Evolutionary conservation across 2,113 vertebrate species (phyloP).

Genomic region (Urocitellus parryii): DNA sequence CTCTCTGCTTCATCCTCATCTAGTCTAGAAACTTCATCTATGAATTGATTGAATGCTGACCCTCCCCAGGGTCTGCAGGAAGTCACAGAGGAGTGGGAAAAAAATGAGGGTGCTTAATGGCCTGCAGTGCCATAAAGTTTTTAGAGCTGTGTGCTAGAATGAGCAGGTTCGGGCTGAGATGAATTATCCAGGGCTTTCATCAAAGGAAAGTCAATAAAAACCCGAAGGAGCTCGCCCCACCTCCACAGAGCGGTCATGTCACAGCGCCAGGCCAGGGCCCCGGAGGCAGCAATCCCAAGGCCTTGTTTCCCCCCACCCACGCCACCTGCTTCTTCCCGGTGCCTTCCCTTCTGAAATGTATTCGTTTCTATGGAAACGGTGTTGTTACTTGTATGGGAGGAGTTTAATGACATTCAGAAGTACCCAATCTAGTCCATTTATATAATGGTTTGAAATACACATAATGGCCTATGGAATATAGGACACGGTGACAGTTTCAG

Average conservation of each 20-base stretch:
- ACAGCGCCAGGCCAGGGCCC: not conserved
- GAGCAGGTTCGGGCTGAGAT: conserved; percentile 42
- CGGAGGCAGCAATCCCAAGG: not conserved
- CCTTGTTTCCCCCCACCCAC: not conserved
- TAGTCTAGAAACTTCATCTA: not conserved
- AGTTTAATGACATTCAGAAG: conserved; percentile 84
- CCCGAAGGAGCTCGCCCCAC: not conserved
- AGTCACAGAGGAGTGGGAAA: not conserved
- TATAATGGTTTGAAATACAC: conserved; percentile 81
- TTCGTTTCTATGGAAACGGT: conserved; percentile 80
- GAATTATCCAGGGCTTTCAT: conserved; percentile 59
- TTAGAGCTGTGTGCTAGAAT: conserved; percentile 7
- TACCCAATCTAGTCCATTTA: conserved; percentile 82
- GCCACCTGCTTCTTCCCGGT: conserved; percentile 53
- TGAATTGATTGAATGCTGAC: not conserved
- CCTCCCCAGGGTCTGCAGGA: not conserved
- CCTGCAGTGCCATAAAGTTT: conserved; percentile 42
- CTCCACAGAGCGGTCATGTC: not conserved
- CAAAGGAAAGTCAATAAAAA: conserved; percentile 63
- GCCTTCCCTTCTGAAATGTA: conserved; percentile 51
- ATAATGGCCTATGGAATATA: conserved; percentile 77
- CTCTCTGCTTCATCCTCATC: not conserved
- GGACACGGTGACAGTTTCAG: conserved; percentile 73
- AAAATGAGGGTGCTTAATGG: conserved; percentile 57
- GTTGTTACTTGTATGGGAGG: conserved; percentile 79